These are phyloP conservation scores for Hypomesus transpacificus DNA, from an alignment of 2,113 vertebrate genomes.

Conservation along the genomic window DNA sequence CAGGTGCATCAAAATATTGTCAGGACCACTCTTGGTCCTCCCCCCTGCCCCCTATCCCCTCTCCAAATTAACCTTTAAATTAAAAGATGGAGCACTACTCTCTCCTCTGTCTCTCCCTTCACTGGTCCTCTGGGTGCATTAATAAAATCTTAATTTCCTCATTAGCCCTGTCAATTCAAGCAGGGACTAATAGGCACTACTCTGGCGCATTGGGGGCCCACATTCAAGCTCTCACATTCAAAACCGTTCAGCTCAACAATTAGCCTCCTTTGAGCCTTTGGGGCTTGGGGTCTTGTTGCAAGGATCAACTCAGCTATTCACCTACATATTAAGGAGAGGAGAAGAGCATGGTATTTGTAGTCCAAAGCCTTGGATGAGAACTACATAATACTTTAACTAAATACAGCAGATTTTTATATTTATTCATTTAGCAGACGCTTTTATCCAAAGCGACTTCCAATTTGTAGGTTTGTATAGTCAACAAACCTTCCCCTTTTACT, in stretches of 20 bases:
- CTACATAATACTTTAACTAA: neutral
- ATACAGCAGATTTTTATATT: neutral
- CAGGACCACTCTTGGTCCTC: slow-evolving; percentile 52
- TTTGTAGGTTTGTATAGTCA: slow-evolving; percentile 19
- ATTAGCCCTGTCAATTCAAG: slow-evolving; percentile 69
- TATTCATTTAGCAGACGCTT: too few species aligned
- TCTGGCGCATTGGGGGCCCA: slow-evolving; percentile 30
- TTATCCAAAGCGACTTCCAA: neutral
- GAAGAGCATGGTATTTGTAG: neutral
- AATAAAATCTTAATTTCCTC: slow-evolving; percentile 71
- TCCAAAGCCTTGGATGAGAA: neutral
- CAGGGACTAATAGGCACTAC: slow-evolving; percentile 56
- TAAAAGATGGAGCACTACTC: slow-evolving; percentile 56
- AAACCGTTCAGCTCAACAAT: slow-evolving; percentile 51
- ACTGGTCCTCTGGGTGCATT: slow-evolving; percentile 65
- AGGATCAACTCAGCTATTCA: slow-evolving; percentile 19
- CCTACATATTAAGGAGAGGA: slow-evolving; percentile 1
- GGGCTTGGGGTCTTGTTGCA: slow-evolving; percentile 29
- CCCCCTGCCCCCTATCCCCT: slow-evolving; percentile 28
- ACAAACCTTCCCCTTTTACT: neutral
- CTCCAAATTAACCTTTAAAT: slow-evolving; percentile 72
- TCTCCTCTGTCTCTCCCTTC: slow-evolving; percentile 46
- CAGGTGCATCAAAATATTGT: slow-evolving; percentile 64
- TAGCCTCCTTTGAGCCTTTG: slow-evolving; percentile 51
- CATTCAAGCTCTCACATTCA: slow-evolving; percentile 54